Conservation (phyloP, 2,888 invertebrate genomes). For the Mermis nigrescens region DNA sequence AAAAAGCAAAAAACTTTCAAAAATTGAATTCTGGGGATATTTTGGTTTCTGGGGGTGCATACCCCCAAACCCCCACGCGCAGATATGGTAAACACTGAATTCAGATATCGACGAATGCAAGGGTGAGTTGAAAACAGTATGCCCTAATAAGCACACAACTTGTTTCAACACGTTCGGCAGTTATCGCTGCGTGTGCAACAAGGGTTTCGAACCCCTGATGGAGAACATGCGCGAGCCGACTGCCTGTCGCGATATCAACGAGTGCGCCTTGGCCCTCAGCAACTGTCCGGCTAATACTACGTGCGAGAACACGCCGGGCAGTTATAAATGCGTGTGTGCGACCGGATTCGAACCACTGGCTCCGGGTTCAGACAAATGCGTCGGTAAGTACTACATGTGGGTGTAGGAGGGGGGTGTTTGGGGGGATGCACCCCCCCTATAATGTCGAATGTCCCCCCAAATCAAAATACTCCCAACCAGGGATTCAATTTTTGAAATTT, state of each 20-base stretch:
- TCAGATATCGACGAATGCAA: neutral
- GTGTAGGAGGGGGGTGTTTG: no score
- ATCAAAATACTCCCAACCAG: no score
- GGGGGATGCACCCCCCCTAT: no score
- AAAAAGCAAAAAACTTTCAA: no score
- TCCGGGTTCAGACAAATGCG: no score
- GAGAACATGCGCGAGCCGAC: neutral
- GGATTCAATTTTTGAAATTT: no score
- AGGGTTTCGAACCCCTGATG: neutral
- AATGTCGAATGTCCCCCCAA: no score
- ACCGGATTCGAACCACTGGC: neutral
- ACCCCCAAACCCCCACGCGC: no score
- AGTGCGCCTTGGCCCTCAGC: neutral
- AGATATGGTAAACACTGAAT: no score
- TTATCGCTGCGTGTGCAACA: neutral
- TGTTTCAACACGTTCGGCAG: neutral
- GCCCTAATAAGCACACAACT: neutral
- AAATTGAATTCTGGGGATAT: no score
- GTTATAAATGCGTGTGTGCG: neutral
- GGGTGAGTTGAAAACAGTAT: neutral
- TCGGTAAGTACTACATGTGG: no score
- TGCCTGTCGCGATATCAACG: neutral
- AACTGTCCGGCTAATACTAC: neutral
- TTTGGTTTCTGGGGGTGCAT: no score
- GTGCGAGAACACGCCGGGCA: neutral